Base-by-base conservation (phyloP, 1,140 invertebrate genomes). In the Venustaconcha ellipsiformis region DNA sequence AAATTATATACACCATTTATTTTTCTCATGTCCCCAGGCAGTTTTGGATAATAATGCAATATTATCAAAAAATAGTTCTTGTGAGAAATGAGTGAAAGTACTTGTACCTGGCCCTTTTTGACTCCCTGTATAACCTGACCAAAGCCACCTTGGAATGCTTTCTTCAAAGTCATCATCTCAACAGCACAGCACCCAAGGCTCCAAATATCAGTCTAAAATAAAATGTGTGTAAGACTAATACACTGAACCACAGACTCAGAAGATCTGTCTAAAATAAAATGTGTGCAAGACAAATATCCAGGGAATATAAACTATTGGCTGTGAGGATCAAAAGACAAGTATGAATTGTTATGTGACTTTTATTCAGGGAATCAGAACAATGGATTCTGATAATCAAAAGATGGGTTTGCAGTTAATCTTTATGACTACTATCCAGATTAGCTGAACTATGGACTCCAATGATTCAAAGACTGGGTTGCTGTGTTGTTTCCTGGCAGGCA, bases 111-210 rank as follows among this genome's bases (percentile, higher is more conserved):
- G 14, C 78, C 78, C 57, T 75, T 79, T 26, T 75, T 74, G 26
- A 79, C 75, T 67, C 74, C 72, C 30, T 71, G 56, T 14, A 79
- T 71, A 17, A 75, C 17, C 4, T 67, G 72, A 70, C 65, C 67
- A 13, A 77, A 64, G 15, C 58, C 69, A 20, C 70, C 63, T 73
- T 66, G 68, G 75, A 85, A 86, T 57, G 85, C 82, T 63, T 80
- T 81, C 30, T 83, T 73, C 55, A 84, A 55, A 4, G 82, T 81
- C 72, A 85, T 80, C 81, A 86, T 84, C 72, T 86, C 85, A 78
- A 81, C 83, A 8, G 74, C 74, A 79, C 82, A 83, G 74, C 85
- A 86, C 3, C 85, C 85, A 55, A 86, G 72, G 66, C 83, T 83
- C 85, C 85, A 86, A 0, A 85, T 79, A 68, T 86, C 85, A 56